Evolutionary conservation across 2,797 vertebrate genomes (phyloP).

Genomic region (Oreonectes daqikongensis): DNA sequence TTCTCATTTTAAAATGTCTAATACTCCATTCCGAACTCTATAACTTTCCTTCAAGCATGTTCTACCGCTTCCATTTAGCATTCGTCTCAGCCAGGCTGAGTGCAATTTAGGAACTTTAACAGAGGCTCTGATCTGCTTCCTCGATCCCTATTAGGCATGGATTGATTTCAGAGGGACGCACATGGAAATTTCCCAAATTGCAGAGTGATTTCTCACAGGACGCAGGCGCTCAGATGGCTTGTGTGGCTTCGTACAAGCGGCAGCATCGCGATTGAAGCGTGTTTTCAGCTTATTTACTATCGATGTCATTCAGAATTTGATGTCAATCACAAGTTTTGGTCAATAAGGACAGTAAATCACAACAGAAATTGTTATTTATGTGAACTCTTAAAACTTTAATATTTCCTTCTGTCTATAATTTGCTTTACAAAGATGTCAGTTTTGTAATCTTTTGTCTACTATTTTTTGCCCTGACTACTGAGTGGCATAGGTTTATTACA

Average conservation of each 20-base stretch:
- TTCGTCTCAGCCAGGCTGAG: slow-evolving; percentile 46
- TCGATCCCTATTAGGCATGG: slow-evolving; percentile 48
- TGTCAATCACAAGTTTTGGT: too few species aligned
- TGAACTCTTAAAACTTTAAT: too few species aligned
- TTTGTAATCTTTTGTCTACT: neutral
- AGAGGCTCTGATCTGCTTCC: slow-evolving; percentile 48
- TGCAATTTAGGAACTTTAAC: slow-evolving; percentile 53
- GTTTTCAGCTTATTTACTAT: too few species aligned
- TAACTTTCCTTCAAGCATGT: slow-evolving; percentile 31
- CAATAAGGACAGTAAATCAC: too few species aligned
- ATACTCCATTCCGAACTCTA: slow-evolving; percentile 40
- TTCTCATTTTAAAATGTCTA: slow-evolving; percentile 47
- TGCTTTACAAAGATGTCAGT: too few species aligned
- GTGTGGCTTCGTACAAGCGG: slow-evolving; percentile 9
- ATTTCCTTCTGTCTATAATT: too few species aligned
- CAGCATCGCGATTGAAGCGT: neutral
- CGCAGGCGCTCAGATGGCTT: neutral
- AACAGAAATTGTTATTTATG: too few species aligned
- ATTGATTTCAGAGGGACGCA: slow-evolving; percentile 45
- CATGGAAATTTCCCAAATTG: slow-evolving; percentile 32
- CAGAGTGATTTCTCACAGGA: slow-evolving; percentile 18
- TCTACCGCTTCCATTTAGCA: slow-evolving; percentile 38
- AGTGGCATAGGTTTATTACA: neutral
- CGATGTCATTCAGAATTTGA: too few species aligned
- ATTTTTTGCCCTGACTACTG: neutral